Base-by-base conservation (phyloP, 2,888 invertebrate genomes). In the Tipula confusa region DNA sequence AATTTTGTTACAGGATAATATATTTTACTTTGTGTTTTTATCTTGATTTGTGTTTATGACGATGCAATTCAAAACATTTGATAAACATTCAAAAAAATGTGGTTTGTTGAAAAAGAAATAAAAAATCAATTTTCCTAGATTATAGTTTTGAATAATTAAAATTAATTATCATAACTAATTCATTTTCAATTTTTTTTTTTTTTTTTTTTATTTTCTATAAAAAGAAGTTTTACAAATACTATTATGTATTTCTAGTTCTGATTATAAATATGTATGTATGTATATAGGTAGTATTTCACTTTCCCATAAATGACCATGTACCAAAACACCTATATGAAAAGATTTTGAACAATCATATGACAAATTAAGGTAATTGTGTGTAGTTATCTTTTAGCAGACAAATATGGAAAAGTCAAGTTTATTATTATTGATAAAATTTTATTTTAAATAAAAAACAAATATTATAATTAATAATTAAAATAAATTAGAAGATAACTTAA, bases 401-500 rank as follows among this genome's bases (percentile, higher is more conserved):
- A 64, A 3, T 64, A 64, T 2, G 24, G 24, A 24, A 64, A 43
- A n/a, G n/a, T 43, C n/a, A 43, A 36, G 9, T 36, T 43, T 43
- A n/a, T 43, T 43, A n/a, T 43, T n/a, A 7, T 24, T 24, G 64
- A 24, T 64, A 64, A 9, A 64, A 7, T 38, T n/a, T 4, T 38
- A 38, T 11, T 3, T 1, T n/a, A 18, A 24, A 64, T 24, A 7
- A 64, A 64, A 24, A 64, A 43, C 0, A 43, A n/a, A 15, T 33
- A 33, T 33, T 2, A 33, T 33, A 2, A 33, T 33, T 33, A 33
- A n/a, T 33, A n/a, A 33, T 33, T 13, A 38, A 43, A 64, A 64
- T 64, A 64, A 64, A 64, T 64, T 24, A 64, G n/a, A n/a, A n/a
- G n/a, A n/a, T 64, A 64, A 64, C 64, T 64, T 64, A 64, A 24